Evolutionary conservation across 2,888 invertebrate species (phyloP).

Genomic region (Antitype chi): DNA sequence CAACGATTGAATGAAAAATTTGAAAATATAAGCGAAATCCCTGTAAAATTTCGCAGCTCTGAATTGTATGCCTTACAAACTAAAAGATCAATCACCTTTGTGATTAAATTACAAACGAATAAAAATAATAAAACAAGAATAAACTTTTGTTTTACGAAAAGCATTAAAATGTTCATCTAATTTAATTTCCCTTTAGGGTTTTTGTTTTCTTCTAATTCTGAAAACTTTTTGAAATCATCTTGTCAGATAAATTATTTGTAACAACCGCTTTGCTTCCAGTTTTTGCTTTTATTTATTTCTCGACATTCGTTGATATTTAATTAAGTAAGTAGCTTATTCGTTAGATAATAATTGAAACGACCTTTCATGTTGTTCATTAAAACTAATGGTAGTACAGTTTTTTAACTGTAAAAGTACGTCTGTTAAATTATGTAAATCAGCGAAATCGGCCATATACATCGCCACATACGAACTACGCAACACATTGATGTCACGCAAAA

Average conservation of each 20-base stretch:
- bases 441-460: too few relatives aligned
- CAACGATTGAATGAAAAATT: not conserved
- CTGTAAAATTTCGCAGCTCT: not conserved
- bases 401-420: too few relatives aligned
- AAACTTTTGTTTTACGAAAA: constrained; percentile 30
- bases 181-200: constrained; percentile 17
- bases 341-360: too few relatives aligned
- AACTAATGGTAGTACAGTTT: too few relatives aligned
- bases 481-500: too few relatives aligned
- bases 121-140: constrained; percentile 7
- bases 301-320: not conserved
- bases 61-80: not conserved
- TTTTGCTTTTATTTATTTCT: constrained; percentile 6
- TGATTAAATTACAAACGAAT: constrained; percentile 15
- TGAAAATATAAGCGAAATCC: constrained; percentile 5
- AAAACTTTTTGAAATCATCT: constrained; percentile 33
- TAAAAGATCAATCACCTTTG: constrained; percentile 28
- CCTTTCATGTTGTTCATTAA: too few relatives aligned
- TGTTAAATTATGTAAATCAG: too few relatives aligned
- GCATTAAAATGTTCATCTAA: constrained; percentile 25
- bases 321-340: too few relatives aligned
- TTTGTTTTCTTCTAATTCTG: constrained; percentile 8
- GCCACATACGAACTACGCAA: too few relatives aligned
- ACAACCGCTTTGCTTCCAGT: not conserved
- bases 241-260: constrained; percentile 10